phyloP scores from a whole-genome alignment of 2,113 vertebrate species.

The Alouatta palliata region DNA sequence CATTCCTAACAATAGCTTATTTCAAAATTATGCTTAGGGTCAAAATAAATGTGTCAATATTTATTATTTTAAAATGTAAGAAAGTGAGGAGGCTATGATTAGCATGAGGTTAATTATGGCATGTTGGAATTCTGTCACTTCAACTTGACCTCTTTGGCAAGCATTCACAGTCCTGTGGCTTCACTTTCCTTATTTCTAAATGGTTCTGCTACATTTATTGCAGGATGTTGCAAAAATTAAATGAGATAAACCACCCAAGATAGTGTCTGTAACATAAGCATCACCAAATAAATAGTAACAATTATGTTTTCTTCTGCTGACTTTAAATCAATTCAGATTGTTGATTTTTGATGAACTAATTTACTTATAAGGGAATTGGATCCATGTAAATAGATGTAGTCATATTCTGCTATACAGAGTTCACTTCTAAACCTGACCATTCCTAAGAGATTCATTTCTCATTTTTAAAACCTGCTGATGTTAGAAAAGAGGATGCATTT shows the following conservation, averaged over 20 bases:
- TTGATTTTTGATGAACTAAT: slow-evolving; percentile 15
- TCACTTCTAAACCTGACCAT: background rate
- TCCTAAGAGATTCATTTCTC: slow-evolving; percentile 30
- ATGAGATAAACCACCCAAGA: background rate
- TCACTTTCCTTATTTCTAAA: background rate
- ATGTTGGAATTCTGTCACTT: background rate
- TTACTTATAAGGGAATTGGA: slow-evolving; percentile 34
- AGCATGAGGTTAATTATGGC: background rate
- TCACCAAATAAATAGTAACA: slow-evolving; percentile 1
- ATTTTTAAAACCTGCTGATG: slow-evolving; percentile 15
- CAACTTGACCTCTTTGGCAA: background rate
- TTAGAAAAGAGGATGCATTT: background rate
- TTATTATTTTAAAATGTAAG: background rate
- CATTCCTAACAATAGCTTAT: background rate
- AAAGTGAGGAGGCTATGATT: background rate
- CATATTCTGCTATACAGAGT: background rate
- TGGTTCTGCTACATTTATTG: background rate
- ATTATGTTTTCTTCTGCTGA: background rate
- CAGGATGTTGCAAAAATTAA: background rate
- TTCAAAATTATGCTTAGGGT: slow-evolving; percentile 25
- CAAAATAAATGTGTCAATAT: background rate
- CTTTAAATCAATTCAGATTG: slow-evolving; percentile 2
- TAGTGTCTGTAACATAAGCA: background rate
- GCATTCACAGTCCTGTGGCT: background rate
- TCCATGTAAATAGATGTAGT: background rate